These are phyloP conservation scores for Geotrupes spiniger DNA, from an alignment of 2,888 invertebrate genomes.

Conservation along the genomic window DNA sequence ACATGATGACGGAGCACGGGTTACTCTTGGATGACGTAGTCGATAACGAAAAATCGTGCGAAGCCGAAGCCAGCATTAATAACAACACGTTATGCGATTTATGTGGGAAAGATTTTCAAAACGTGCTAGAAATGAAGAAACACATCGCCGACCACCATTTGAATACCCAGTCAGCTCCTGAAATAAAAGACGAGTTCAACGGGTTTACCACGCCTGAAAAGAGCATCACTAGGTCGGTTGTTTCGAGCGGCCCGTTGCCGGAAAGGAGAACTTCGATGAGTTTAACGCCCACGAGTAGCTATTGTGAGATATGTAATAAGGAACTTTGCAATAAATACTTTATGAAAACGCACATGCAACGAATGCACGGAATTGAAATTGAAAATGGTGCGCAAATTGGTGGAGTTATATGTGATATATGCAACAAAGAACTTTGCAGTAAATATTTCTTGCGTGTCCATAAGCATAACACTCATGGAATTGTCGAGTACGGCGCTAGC, in stretches of 20 bases:
- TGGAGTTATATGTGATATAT: slow-evolving; percentile 94
- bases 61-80: slow-evolving; percentile 42
- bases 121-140: slow-evolving; percentile 64
- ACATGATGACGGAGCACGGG: slow-evolving; percentile 67
- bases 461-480: slow-evolving; percentile 97
- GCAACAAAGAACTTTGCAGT: slow-evolving; percentile 97
- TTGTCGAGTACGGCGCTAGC: slow-evolving; percentile 73
- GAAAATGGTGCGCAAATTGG: slow-evolving; percentile 91
- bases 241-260: slow-evolving; percentile 36
- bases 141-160: slow-evolving; percentile 70
- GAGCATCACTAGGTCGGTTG: slow-evolving; percentile 36
- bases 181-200: slow-evolving; percentile 40
- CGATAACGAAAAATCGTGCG: slow-evolving; percentile 44
- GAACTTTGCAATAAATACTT: slow-evolving; percentile 99
- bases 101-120: slow-evolving; percentile 51
- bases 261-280: slow-evolving; percentile 61
- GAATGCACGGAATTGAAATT: slow-evolving; percentile 95
- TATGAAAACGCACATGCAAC: slow-evolving; percentile 98
- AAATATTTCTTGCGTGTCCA: slow-evolving; percentile 97
- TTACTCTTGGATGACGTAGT: slow-evolving; percentile 50
- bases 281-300: slow-evolving; percentile 75
- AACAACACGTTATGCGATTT: slow-evolving; percentile 48
- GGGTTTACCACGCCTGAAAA: slow-evolving; percentile 54
- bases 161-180: slow-evolving; percentile 30
- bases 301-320: slow-evolving; percentile 97